Conservation (phyloP, 2,797 vertebrate species). For the Gallinago nigripennis region DNA sequence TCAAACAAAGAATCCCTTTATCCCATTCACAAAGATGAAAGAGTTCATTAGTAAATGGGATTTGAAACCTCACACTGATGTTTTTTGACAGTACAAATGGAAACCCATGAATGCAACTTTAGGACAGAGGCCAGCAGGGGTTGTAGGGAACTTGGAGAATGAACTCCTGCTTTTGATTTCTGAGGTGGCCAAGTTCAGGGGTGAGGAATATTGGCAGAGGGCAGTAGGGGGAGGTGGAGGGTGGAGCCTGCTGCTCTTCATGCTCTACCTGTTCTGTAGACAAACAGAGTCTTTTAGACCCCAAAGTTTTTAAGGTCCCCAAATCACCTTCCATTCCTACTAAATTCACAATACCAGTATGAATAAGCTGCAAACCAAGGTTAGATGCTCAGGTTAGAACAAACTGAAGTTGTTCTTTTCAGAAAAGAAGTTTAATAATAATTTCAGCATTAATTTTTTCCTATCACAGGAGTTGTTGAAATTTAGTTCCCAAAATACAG, state of each 20-base stretch:
- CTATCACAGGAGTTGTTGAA: not conserved
- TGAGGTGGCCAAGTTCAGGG: not conserved
- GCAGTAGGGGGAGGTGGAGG: not conserved
- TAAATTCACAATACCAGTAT: not conserved
- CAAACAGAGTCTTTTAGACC: not conserved
- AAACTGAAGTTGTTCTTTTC: not conserved
- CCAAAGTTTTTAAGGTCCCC: not conserved
- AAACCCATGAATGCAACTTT: conserved; percentile 55
- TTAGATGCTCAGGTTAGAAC: not conserved
- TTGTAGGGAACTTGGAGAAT: conserved; percentile 1
- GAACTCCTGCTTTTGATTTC: not conserved
- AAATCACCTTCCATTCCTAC: not conserved
- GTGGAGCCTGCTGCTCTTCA: not conserved
- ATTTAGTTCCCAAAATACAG: not conserved
- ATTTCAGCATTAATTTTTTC: not conserved
- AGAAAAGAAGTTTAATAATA: not conserved
- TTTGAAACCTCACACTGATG: conserved; percentile 63
- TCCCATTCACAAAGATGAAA: conserved; percentile 65
- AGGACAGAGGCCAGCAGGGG: conserved; percentile 39
- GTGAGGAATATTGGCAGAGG: not conserved
- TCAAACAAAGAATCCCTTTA: conserved; percentile 60
- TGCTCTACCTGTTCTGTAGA: conserved; percentile 1
- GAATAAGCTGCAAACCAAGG: not conserved
- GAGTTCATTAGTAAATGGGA: conserved; percentile 68
- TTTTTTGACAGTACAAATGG: conserved; percentile 65